Conservation (phyloP, 2,113 vertebrate species). For the Epinephelus fuscoguttatus region DNA sequence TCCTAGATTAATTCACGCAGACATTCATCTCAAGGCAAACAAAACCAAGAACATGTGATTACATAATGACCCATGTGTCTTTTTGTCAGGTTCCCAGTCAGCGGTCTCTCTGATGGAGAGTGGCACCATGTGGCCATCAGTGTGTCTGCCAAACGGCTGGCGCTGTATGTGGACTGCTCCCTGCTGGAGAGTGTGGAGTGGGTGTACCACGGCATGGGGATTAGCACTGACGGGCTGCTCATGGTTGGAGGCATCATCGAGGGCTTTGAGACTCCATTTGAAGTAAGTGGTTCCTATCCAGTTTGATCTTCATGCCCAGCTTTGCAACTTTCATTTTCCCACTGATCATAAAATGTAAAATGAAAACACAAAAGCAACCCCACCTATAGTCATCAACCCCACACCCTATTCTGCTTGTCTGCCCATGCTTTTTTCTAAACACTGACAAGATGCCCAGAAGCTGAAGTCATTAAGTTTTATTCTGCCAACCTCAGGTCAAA, state of each 20-base stretch:
- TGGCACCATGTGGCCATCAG: constrained; percentile 90
- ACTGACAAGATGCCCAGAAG: not conserved
- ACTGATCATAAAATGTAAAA: constrained; percentile 17
- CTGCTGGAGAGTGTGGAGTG: constrained; percentile 89
- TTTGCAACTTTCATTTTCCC: not conserved
- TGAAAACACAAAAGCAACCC: not conserved
- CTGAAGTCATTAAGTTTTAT: not conserved
- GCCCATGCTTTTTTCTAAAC: not conserved
- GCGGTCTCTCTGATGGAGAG: constrained; percentile 83
- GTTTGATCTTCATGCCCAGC: not conserved
- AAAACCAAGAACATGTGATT: not conserved
- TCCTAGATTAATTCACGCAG: not conserved
- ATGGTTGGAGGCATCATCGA: constrained; percentile 88
- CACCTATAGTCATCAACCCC: not conserved
- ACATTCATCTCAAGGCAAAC: not conserved
- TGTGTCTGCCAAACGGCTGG: constrained; percentile 84
- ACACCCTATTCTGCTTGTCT: not conserved
- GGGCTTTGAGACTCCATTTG: constrained; percentile 88
- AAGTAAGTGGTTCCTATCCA: constrained; percentile 80
- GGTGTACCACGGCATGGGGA: constrained; percentile 84
- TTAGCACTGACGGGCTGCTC: constrained; percentile 85
- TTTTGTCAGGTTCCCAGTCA: constrained; percentile 86
- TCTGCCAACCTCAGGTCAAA: not conserved
- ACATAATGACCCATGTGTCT: constrained; percentile 2
- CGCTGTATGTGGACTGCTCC: constrained; percentile 88